Evolutionary conservation across 2,797 vertebrate species (phyloP).

Genomic region (Pristis pectinata): DNA sequence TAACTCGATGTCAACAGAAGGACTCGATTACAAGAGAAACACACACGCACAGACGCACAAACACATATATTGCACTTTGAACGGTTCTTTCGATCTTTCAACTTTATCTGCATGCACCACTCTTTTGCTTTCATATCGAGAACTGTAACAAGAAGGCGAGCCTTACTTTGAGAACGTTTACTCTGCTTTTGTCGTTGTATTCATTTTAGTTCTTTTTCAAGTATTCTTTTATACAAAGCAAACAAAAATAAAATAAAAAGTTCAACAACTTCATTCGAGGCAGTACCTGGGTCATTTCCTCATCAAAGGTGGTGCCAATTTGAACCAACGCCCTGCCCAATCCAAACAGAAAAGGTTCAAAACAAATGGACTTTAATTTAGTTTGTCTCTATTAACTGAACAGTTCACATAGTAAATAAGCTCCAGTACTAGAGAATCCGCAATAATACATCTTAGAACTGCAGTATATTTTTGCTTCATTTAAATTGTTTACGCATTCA

Average conservation of each 20-base stretch:
- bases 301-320: conserved; percentile 45
- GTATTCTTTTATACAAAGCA: conserved; percentile 25
- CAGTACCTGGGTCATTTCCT: conserved; percentile 50
- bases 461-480: background rate
- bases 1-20: conserved; percentile 18
- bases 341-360: background rate
- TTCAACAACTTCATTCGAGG: conserved; percentile 48
- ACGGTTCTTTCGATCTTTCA: background rate
- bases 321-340: conserved; percentile 38
- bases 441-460: conserved; percentile 12
- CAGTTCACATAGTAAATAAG: conserved; percentile 36
- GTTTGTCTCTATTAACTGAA: conserved; percentile 1
- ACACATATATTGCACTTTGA: conserved; percentile 37
- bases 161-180: background rate
- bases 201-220: conserved; percentile 21
- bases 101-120: background rate
- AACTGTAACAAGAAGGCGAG: background rate
- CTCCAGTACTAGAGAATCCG: conserved; percentile 39
- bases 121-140: background rate
- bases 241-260: conserved; percentile 39
- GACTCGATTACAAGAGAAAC: background rate
- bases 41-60: background rate
- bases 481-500: background rate
- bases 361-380: background rate
- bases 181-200: background rate